Percentiles rank a stretch among this genome's conserved stretches.
Conservation (phyloP, 2,113 vertebrate genomes). For the human (Homo sapiens) region DNA sequence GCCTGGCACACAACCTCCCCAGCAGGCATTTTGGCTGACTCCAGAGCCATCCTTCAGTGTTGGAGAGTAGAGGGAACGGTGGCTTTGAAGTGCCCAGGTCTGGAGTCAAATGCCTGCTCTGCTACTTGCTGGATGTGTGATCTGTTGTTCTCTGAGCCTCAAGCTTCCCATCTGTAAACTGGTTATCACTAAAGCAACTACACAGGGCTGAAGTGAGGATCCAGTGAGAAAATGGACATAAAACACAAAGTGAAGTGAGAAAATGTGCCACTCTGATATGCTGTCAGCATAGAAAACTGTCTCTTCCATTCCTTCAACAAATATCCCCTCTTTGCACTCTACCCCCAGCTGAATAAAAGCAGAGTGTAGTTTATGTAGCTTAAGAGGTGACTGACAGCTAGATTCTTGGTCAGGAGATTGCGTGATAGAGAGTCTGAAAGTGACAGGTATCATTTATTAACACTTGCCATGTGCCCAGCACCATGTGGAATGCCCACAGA, state of each 20-base stretch:
- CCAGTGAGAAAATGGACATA: background rate
- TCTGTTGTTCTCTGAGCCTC: background rate
- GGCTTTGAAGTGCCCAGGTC: background rate
- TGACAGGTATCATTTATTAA: background rate
- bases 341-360: background rate
- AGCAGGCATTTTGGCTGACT: background rate
- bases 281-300: background rate
- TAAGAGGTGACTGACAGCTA: background rate
- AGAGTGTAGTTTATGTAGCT: background rate
- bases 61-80: too few relatives aligned
- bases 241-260: background rate
- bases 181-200: background rate
- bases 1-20: background rate
- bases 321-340: background rate
- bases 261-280: background rate
- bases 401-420: background rate
- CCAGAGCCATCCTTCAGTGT: background rate
- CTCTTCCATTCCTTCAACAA: background rate
- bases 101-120: background rate
- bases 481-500: background rate
- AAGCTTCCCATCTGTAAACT: background rate
- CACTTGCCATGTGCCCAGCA: background rate
- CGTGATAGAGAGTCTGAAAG: background rate
- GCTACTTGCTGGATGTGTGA: background rate
- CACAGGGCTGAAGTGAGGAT: background rate